These are phyloP conservation scores for Enteromius radiatus DNA, from an alignment of 2,797 vertebrate species.

Conservation along the genomic window DNA sequence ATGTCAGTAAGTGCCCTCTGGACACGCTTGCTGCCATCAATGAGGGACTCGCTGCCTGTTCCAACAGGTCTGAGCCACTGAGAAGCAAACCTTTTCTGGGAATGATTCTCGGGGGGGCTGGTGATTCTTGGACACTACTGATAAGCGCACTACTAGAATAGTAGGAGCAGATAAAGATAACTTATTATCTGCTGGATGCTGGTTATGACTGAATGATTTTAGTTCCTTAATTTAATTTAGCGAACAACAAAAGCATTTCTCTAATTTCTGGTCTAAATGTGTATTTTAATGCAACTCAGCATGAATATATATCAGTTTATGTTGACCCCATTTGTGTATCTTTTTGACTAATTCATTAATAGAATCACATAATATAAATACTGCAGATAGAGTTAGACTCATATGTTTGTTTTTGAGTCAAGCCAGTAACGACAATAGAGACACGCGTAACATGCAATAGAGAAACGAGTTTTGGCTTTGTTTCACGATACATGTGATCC, in stretches of 20 bases:
- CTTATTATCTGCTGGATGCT: not conserved
- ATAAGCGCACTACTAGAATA: not conserved
- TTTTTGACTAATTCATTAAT: not conserved
- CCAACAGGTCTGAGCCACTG: slow-evolving; percentile 44
- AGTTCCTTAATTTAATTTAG: not conserved
- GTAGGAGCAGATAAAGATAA: not conserved
- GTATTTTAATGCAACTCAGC: not conserved
- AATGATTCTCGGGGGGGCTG: not conserved
- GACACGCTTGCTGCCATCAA: slow-evolving; percentile 32
- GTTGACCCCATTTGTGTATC: not conserved
- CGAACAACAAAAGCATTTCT: not conserved
- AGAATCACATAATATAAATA: not conserved
- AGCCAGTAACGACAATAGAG: not conserved
- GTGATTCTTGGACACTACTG: not conserved
- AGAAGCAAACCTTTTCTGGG: slow-evolving; percentile 14
- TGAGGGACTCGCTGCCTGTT: slow-evolving; percentile 33
- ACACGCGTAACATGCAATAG: not conserved
- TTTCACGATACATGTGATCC: not conserved
- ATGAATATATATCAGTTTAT: not conserved
- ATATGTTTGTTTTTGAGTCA: not conserved
- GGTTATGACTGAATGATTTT: not conserved
- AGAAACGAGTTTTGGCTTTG: not conserved
- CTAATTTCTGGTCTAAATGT: not conserved
- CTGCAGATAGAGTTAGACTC: not conserved
- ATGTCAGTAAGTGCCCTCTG: slow-evolving; percentile 37